Conservation (phyloP, 2,113 vertebrate species). For the Hylia prasina region DNA sequence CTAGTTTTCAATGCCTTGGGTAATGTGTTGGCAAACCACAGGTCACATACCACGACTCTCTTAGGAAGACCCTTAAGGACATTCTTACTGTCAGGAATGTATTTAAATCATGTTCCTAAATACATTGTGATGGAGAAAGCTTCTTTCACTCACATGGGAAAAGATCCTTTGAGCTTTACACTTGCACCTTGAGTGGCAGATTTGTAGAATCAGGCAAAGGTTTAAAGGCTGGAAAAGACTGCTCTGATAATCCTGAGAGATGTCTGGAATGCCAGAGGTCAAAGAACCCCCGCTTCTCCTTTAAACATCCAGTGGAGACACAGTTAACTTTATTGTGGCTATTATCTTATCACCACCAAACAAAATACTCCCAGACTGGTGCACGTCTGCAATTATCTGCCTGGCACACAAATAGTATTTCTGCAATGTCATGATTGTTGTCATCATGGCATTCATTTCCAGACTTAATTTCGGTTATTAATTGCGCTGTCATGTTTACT, state of each 20-base stretch:
- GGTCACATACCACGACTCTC: not conserved
- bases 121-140: not conserved
- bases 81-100: not conserved
- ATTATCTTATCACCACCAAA: slow-evolving; percentile 31
- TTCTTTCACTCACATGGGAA: not conserved
- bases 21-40: not conserved
- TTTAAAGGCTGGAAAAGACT: not conserved
- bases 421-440: not conserved
- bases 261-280: not conserved
- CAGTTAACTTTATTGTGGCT: slow-evolving; percentile 52
- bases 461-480: not conserved
- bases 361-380: slow-evolving; percentile 1
- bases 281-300: not conserved
- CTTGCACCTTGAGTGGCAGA: not conserved
- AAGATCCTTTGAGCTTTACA: not conserved
- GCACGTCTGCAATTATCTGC: not conserved
- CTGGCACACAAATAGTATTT: not conserved
- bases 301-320: slow-evolving; percentile 32
- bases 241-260: not conserved
- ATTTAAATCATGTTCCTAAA: not conserved
- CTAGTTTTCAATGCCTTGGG: not conserved
- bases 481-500: not conserved
- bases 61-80: not conserved
- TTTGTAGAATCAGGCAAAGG: not conserved
- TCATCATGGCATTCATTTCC: not conserved